Conservation (phyloP, 2,888 invertebrate species). For the Rosalia funebris region DNA sequence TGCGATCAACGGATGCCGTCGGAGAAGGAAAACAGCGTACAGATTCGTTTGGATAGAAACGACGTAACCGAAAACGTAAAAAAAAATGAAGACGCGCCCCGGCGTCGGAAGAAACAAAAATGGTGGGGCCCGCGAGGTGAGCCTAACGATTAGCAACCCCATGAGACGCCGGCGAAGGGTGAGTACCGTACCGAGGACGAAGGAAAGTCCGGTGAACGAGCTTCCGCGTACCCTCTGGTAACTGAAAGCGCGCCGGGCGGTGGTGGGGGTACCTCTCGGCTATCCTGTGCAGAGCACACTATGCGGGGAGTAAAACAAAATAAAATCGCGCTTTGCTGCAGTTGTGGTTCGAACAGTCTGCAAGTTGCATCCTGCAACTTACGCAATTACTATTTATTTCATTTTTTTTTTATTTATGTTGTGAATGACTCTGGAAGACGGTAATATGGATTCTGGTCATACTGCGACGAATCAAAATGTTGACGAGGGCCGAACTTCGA, state of each 20-base stretch:
- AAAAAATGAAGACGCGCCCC: neutral
- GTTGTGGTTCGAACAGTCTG: constrained; percentile 56
- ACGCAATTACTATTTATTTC: constrained; percentile 11
- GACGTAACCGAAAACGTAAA: constrained; percentile 14
- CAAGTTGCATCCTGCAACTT: constrained; percentile 52
- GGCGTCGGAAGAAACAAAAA: constrained; percentile 1
- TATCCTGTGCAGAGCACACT: constrained; percentile 34
- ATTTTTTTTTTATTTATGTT: constrained; percentile 18
- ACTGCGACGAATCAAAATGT: constrained; percentile 28
- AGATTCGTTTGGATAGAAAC: too few species aligned
- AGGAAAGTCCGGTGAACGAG: constrained; percentile 14
- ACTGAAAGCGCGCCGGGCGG: constrained; percentile 33
- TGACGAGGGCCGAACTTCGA: constrained; percentile 39
- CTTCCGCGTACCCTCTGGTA: constrained; percentile 32
- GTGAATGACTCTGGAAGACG: constrained; percentile 48
- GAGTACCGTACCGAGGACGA: neutral
- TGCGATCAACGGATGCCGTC: too few species aligned
- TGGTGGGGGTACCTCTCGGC: constrained; percentile 42
- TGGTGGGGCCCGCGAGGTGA: constrained; percentile 5
- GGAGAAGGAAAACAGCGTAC: too few species aligned
- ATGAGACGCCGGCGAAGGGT: constrained; percentile 3
- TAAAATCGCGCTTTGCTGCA: constrained; percentile 59
- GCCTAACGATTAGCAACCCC: neutral
- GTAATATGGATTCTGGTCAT: constrained; percentile 52
- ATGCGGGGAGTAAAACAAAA: constrained; percentile 58